A percentile compares a stretch with the other conserved stretches of the same genome.
Evolutionary conservation across 2,113 vertebrate genomes (phyloP).

Genomic region (Mormoops blainvillei): DNA sequence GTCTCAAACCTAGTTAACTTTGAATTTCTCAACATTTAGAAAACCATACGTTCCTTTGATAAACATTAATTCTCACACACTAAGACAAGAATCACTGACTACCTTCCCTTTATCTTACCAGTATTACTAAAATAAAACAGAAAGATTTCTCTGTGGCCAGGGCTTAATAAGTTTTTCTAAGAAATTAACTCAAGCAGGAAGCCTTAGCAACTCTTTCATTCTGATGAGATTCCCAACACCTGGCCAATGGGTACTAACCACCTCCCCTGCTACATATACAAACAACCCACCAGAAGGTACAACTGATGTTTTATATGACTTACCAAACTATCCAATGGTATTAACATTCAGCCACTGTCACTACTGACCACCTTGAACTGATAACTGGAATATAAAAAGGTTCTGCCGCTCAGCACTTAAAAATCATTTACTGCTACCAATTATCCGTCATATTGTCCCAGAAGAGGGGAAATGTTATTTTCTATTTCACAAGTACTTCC

Average conservation of each 20-base stretch:
- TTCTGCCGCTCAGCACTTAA: not conserved
- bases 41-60: not conserved
- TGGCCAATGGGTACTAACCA: not conserved
- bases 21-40: constrained; percentile 24
- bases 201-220: constrained; percentile 9
- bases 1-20: not conserved
- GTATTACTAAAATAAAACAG: constrained; percentile 24
- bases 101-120: not conserved
- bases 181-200: constrained; percentile 38
- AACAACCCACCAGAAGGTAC: constrained; percentile 6
- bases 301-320: not conserved
- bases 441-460: not conserved
- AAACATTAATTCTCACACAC: not conserved
- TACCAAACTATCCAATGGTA: not conserved
- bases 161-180: constrained; percentile 39
- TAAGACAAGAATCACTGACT: constrained; percentile 16
- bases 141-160: not conserved
- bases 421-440: constrained; percentile 30
- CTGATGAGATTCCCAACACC: not conserved
- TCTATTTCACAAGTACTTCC: constrained; percentile 45
- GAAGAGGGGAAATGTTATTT: constrained; percentile 36
- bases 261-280: not conserved
- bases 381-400: constrained; percentile 2
- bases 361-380: not conserved
- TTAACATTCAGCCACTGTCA: constrained; percentile 11